A percentile compares a stretch with the other conserved stretches of the same genome.
Conservation (phyloP, 2,113 vertebrate genomes). For the Meriones unguiculatus region DNA sequence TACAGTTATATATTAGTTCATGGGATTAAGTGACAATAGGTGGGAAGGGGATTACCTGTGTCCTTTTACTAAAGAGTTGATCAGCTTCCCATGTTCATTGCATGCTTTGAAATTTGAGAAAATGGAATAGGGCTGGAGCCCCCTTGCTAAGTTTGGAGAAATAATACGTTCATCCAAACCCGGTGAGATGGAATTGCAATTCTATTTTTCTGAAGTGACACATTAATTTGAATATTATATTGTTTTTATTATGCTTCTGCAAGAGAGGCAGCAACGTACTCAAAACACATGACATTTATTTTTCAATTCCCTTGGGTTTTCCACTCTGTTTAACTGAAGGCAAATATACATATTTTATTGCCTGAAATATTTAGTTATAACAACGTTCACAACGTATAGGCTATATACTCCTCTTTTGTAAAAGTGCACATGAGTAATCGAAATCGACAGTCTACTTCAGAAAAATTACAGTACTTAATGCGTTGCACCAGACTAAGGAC, state of each 20-base stretch:
- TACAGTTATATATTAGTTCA: background rate
- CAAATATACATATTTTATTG: background rate
- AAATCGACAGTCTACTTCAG: slow-evolving; percentile 80
- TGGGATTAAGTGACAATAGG: background rate
- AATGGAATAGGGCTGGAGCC: background rate
- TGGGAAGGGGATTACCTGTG: background rate
- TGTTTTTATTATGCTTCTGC: slow-evolving; percentile 40
- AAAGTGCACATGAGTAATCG: slow-evolving; percentile 46
- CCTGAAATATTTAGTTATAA: slow-evolving; percentile 53
- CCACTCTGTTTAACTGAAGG: background rate
- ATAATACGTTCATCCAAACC: background rate
- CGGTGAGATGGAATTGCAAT: slow-evolving; percentile 5
- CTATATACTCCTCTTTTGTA: slow-evolving; percentile 39
- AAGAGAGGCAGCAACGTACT: slow-evolving; percentile 37
- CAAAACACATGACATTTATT: slow-evolving; percentile 52
- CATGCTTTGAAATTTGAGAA: background rate
- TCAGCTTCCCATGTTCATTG: background rate
- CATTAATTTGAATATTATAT: slow-evolving; percentile 56
- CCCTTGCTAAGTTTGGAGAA: background rate
- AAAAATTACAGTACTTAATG: slow-evolving; percentile 77
- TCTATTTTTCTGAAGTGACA: slow-evolving; percentile 35
- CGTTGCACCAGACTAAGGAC: slow-evolving; percentile 77
- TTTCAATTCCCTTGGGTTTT: slow-evolving; percentile 34
- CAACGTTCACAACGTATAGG: background rate
- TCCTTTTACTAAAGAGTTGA: background rate